Percentiles rank a stretch among this genome's conserved stretches.
Conservation (phyloP, 2,888 invertebrate genomes). For the Noctuana brunneofusca region DNA sequence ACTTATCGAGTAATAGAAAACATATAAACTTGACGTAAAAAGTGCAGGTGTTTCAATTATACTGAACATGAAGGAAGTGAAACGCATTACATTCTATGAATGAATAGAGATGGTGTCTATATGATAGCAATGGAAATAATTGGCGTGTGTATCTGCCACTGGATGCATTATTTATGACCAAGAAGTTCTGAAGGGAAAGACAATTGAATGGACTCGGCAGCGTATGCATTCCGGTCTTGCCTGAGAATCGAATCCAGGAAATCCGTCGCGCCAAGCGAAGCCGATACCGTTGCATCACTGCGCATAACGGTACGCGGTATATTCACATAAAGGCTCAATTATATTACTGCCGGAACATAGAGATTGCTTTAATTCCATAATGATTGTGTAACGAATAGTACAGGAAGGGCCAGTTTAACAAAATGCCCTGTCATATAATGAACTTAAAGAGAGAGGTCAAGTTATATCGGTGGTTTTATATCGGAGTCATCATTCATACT, state of each 20-base stretch:
- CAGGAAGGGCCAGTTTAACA: slow-evolving; percentile 40
- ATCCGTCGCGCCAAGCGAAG: slow-evolving; percentile 58
- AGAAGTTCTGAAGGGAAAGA: slow-evolving; percentile 31
- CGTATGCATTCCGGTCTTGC: slow-evolving; percentile 56
- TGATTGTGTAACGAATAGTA: slow-evolving; percentile 59
- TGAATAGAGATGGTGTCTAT: slow-evolving; percentile 23
- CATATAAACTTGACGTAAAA: slow-evolving; percentile 7
- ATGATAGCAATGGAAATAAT: slow-evolving; percentile 31
- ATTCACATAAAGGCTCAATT: slow-evolving; percentile 51
- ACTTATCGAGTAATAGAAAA: not conserved
- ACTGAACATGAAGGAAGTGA: slow-evolving; percentile 12
- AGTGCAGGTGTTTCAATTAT: not conserved
- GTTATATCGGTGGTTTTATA: slow-evolving; percentile 43
- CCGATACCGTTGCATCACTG: slow-evolving; percentile 58
- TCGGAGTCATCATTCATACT: slow-evolving; percentile 76
- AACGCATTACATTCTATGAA: slow-evolving; percentile 13
- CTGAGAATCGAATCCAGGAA: slow-evolving; percentile 72
- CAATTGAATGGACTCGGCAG: slow-evolving; percentile 27
- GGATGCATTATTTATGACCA: slow-evolving; percentile 33
- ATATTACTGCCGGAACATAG: slow-evolving; percentile 70
- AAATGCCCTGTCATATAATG: slow-evolving; percentile 37
- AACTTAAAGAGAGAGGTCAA: slow-evolving; percentile 43
- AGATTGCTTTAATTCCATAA: slow-evolving; percentile 73
- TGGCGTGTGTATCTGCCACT: slow-evolving; percentile 32
- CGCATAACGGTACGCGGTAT: slow-evolving; percentile 59